Evolutionary conservation across 2,888 invertebrate genomes (phyloP), one percentile per base, ranked within the genome.

Genomic region (Thereva nobilitata): DNA sequence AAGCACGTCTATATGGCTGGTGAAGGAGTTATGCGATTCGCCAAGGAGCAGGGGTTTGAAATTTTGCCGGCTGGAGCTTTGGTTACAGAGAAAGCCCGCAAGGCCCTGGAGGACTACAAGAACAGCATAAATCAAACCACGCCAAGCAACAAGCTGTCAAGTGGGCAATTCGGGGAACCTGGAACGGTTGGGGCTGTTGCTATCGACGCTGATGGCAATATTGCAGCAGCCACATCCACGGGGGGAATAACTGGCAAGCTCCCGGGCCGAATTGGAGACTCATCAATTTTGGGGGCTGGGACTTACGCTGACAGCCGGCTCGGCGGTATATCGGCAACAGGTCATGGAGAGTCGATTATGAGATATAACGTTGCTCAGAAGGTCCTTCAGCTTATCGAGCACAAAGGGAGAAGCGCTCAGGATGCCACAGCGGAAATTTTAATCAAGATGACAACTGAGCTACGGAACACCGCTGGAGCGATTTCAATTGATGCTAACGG

Each of bases 111-210:
- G 66, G 77, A 84, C 35, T 78, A 73, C 40, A 76, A 76, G 67
- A 71, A 73, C 2, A 67, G 44, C 40, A 7, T 50, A 35, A 35
- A 53, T 40, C 6, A 53, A 55, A 50, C 53, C 40, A n/a, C 53
- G 9, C 38, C 49, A 47, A 37, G n/a, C 56, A 1, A 23, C 38
- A 35, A 68, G 41, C 4, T 44, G n/a, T 0, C 10, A 40, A 9
- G 42, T 54, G 45, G 6, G 8, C n/a, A 8, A 4, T 71, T 65
- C 12, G 84, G 82, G 66, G 88, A 86, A 66, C 88, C 89, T 12
- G 92, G 91, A 5, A 93, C 93, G 0, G 93, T 93, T 0, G 93
- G 93, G 5, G 92, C 92, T 3, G 91, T 93, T 1, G 93, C 91
- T 0, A 81, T 93, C 35, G 92, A 93, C 77, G 45, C 59, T 7